Percentiles rank a stretch among this genome's conserved stretches.
Evolutionary conservation across 37 sponge, comb jelly and placozoan species (phyloP).

Genomic region (Eunapius fragilis): DNA sequence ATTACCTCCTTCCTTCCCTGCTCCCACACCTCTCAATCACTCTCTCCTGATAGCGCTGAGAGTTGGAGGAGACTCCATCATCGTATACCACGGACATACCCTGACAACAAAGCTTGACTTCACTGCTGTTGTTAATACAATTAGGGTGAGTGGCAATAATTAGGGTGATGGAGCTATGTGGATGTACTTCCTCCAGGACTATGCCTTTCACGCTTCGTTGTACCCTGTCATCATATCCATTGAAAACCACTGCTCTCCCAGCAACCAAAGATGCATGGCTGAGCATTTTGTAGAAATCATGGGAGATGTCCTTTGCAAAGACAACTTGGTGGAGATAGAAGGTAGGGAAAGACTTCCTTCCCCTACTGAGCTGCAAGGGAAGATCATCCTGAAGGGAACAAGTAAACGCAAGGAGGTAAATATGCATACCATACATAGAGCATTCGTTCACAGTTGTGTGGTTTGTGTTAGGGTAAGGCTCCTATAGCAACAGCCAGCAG

Average conservation of each 20-base stretch:
- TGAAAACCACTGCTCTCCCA: constrained; percentile 79
- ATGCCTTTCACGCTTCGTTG: constrained; percentile 66
- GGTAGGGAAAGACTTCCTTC: constrained; percentile 62
- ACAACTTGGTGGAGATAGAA: constrained; percentile 58
- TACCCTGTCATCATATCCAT: constrained; percentile 83
- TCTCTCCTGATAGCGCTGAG: constrained; percentile 6
- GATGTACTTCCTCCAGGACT: constrained; percentile 48
- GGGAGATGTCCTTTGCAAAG: constrained; percentile 34
- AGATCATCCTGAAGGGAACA: constrained; percentile 77
- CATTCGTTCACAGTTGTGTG: too few relatives aligned
- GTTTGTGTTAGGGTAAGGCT: not conserved
- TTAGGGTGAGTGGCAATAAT: constrained; percentile 55
- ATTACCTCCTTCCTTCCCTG: too few relatives aligned
- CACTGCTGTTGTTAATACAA: constrained; percentile 80
- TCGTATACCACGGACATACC: constrained; percentile 90
- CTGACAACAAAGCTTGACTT: constrained; percentile 79
- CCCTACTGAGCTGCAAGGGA: constrained; percentile 69
- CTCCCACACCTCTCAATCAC: not conserved
- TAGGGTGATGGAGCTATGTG: not conserved
- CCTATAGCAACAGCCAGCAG: not conserved
- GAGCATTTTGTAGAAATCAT: constrained; percentile 41
- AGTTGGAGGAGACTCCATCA: constrained; percentile 57
- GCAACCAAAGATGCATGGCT: constrained; percentile 64
- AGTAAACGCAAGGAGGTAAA: constrained; percentile 15
- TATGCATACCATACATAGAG: too few relatives aligned